Conservation (phyloP, 2,113 vertebrate genomes). For the Pterocles burchelli region DNA sequence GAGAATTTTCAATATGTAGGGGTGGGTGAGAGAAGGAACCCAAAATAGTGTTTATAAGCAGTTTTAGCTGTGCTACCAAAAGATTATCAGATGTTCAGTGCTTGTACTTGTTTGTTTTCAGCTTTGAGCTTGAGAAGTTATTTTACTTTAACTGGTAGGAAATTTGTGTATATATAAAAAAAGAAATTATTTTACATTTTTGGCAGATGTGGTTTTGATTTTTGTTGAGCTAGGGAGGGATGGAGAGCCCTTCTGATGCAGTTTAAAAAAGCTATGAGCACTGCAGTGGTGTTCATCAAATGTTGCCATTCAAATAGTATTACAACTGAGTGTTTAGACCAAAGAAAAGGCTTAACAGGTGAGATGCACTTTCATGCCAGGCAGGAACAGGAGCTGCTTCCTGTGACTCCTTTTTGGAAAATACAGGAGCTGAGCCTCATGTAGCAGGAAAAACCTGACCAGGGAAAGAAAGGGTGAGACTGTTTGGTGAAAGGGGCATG, state of each 20-base stretch:
- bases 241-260: background rate
- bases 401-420: background rate
- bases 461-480: background rate
- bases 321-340: background rate
- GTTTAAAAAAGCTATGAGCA: background rate
- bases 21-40: background rate
- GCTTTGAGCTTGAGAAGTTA: conserved; percentile 14
- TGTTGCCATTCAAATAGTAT: background rate
- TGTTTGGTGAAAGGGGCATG: background rate
- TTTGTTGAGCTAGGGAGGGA: background rate
- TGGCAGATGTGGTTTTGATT: conserved; percentile 21
- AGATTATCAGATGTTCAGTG: background rate
- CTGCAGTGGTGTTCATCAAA: background rate
- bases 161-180: background rate
- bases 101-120: conserved; percentile 26
- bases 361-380: background rate
- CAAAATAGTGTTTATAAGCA: background rate
- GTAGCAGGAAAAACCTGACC: background rate
- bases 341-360: background rate
- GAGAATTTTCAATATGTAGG: background rate
- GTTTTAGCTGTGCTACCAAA: background rate
- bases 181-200: background rate
- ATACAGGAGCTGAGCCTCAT: background rate
- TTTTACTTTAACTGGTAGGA: conserved; percentile 3
- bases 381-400: background rate